Base-by-base conservation (phyloP, 2,113 vertebrate species). In the Megaceryle maxima region DNA sequence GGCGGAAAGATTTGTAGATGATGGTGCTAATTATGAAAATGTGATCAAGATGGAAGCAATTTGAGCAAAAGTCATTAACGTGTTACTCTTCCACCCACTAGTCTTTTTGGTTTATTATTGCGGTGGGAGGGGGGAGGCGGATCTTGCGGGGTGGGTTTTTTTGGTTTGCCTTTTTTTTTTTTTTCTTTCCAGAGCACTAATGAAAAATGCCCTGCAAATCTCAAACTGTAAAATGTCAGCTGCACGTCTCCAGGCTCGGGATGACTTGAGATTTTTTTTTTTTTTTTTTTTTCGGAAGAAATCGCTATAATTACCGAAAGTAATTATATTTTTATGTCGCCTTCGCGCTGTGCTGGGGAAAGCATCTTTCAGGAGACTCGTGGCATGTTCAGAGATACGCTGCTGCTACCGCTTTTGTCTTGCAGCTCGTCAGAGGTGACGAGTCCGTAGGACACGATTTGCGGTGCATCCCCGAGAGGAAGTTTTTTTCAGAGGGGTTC, bases 21-120 rank as follows among this genome's bases (percentile, higher is more conserved):
- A 98, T 98, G 98, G 98, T 98, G 98, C 98, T 99, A 99, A 99
- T 99, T 99, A 99, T 97, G 98, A 98, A 98, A 99, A 98, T 98
- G 98, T 77, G 97, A 98, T 97, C 98, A 98, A 98, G 98, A 99
- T 98, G 99, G 98, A 99, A 99, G 98, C 98, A 99, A 99, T 99
- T 98, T 98, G 97, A 97, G 97, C 97, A 98, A 97, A 97, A 98
- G 98, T 98, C 98, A 98, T 98, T 98, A 98, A 98, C 97, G 97
- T 97, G 98, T 97, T 98, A 97, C 97, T 98, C 98, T 98, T 98
- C 98, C 98, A 98, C 98, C 98, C 98, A 98, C 98, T 81, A 94
- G 96, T 96, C 87, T 93, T 94, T 89, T 55, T 26, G 91, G 77
- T 94, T 92, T 91, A 86, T 90, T 87, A 53, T 28, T 62, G 75